Conservation (phyloP, 2,888 invertebrate genomes). For the Lutraria lutraria region DNA sequence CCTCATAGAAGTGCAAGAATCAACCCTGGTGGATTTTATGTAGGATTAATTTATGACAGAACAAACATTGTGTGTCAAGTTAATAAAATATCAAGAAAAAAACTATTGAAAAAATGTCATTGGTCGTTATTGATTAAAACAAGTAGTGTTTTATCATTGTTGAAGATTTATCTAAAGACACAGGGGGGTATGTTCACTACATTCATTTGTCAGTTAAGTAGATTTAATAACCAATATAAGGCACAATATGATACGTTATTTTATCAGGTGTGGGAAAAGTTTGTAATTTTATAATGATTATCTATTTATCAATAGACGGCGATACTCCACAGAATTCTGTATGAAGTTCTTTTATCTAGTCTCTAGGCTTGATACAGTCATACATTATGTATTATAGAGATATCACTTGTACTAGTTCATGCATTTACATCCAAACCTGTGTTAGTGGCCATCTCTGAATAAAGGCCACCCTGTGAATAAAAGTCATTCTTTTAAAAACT, state of each 20-base stretch:
- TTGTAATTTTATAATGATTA: conserved; percentile 21
- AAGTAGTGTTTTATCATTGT: neutral
- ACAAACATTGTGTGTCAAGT: neutral
- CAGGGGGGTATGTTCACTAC: neutral
- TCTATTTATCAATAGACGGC: conserved; percentile 6
- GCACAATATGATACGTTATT: neutral
- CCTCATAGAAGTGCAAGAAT: neutral
- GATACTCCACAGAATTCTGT: neutral
- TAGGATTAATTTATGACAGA: neutral
- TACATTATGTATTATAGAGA: too few relatives aligned
- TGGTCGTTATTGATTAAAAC: neutral
- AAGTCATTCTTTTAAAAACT: too few relatives aligned
- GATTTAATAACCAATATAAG: conserved; percentile 10
- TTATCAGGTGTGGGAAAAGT: conserved; percentile 15
- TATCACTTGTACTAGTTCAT: too few relatives aligned
- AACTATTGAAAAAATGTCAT: conserved; percentile 1
- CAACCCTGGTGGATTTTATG: neutral
- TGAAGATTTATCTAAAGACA: neutral
- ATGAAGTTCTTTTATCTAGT: neutral
- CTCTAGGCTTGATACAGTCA: neutral
- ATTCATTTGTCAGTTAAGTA: conserved; percentile 24
- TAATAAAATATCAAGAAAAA: neutral
- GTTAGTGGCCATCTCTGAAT: too few relatives aligned
- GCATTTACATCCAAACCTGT: too few relatives aligned
- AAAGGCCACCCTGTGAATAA: too few relatives aligned